phyloP scores from a whole-genome alignment of 2,888 invertebrate species.

The Oligia fasciuncula region DNA sequence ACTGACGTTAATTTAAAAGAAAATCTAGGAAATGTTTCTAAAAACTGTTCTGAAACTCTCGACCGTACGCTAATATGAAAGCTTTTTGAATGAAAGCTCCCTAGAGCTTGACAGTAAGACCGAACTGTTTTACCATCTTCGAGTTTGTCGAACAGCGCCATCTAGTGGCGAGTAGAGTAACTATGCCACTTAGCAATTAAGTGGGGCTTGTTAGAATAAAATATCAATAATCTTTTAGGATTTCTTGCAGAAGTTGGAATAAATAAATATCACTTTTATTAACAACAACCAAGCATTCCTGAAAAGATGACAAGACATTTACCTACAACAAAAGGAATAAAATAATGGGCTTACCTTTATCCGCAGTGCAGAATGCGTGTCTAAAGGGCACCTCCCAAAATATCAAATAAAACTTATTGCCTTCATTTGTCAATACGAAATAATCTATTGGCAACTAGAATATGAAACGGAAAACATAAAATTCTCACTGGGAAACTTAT shows the following conservation, averaged over 20 bases:
- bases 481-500: constrained; percentile 28
- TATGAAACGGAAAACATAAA: constrained; percentile 24
- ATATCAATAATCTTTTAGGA: constrained; percentile 25
- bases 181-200: constrained; percentile 43
- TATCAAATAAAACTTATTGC: constrained; percentile 16
- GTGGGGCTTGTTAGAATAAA: constrained; percentile 31
- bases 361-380: constrained; percentile 55
- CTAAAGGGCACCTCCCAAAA: constrained; percentile 36
- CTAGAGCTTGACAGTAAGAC: constrained; percentile 51
- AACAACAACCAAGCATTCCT: not conserved
- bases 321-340: constrained; percentile 10
- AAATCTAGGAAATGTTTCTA: constrained; percentile 9
- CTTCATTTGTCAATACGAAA: constrained; percentile 28
- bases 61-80: constrained; percentile 55
- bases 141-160: constrained; percentile 70
- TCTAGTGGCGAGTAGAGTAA: constrained; percentile 75
- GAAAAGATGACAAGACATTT: not conserved
- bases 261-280: not conserved
- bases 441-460: constrained; percentile 22
- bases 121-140: constrained; percentile 62
- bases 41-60: constrained; percentile 51
- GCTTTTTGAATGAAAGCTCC: constrained; percentile 70
- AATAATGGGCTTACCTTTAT: constrained; percentile 57
- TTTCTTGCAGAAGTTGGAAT: constrained; percentile 1
- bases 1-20: constrained; percentile 6